phyloP scores from a whole-genome alignment of 1,140 invertebrate species.

The Schmidtea mediterranea region DNA sequence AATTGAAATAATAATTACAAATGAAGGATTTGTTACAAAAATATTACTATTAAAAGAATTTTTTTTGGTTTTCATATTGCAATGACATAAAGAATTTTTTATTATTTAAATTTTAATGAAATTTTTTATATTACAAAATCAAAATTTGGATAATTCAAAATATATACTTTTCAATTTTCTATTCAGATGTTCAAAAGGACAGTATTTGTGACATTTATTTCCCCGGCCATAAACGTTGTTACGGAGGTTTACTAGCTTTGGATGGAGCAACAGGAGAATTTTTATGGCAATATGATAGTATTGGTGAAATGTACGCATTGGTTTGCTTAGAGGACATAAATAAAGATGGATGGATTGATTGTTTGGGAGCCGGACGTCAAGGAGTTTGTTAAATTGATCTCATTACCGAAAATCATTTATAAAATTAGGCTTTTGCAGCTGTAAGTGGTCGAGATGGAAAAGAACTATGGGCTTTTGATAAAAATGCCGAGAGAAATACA shows the following conservation, averaged over 20 bases:
- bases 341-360: constrained; percentile 41
- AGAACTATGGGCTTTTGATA: constrained; percentile 38
- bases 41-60: too few species aligned
- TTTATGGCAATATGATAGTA: constrained; percentile 46
- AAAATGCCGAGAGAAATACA: constrained; percentile 19
- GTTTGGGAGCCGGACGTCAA: constrained; percentile 40
- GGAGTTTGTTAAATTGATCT: constrained; percentile 31
- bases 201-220: constrained; percentile 40
- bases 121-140: too few species aligned
- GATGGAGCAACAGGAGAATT: constrained; percentile 41
- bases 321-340: constrained; percentile 47
- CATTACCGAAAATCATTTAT: background rate
- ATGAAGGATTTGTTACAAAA: too few species aligned
- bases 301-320: constrained; percentile 43
- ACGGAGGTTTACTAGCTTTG: constrained; percentile 46
- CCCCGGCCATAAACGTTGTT: constrained; percentile 35
- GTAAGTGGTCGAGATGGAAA: constrained; percentile 40
- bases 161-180: too few species aligned
- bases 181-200: constrained; percentile 7
- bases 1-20: too few species aligned
- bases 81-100: too few species aligned
- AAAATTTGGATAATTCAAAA: too few species aligned
- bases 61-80: too few species aligned
- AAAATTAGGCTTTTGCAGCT: constrained; percentile 34
- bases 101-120: too few species aligned